Evolutionary conservation across 2,888 invertebrate species (phyloP).

Genomic region (Altica lythri): DNA sequence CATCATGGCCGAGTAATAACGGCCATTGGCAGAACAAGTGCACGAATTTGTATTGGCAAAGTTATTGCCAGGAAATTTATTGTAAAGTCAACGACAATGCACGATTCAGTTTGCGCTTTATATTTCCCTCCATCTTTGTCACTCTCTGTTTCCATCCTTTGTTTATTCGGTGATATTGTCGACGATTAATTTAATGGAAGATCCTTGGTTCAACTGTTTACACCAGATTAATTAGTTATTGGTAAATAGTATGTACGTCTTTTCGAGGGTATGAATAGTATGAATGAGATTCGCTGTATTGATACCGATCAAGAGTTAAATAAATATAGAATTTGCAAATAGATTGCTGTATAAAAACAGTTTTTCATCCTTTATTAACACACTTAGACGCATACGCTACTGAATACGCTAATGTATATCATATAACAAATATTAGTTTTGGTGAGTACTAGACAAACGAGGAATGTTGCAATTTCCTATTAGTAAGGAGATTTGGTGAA

Average conservation of each 20-base stretch:
- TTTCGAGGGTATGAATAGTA: too few species aligned
- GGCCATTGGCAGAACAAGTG: constrained; percentile 29
- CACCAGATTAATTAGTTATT: constrained; percentile 5
- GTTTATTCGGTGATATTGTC: constrained; percentile 9
- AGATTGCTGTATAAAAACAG: too few species aligned
- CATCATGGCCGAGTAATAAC: constrained; percentile 26
- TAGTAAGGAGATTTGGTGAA: too few species aligned
- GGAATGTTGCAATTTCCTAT: too few species aligned
- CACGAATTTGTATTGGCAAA: constrained; percentile 32
- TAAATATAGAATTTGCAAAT: too few species aligned
- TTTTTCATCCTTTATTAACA: too few species aligned
- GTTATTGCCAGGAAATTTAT: constrained; percentile 36
- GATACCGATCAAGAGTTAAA: too few species aligned
- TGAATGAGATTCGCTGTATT: too few species aligned
- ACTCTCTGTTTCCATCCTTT: not conserved
- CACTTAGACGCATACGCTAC: too few species aligned
- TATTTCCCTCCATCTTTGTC: constrained; percentile 1
- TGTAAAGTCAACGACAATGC: constrained; percentile 26
- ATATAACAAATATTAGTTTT: too few species aligned
- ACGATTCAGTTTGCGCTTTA: constrained; percentile 23
- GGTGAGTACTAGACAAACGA: too few species aligned
- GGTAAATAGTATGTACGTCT: not conserved
- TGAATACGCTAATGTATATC: too few species aligned
- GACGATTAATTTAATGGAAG: constrained; percentile 14
- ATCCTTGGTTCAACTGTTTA: constrained; percentile 15